Percentiles rank a stretch among this genome's conserved stretches.
Conservation (phyloP, 2,113 vertebrate species). For the Cranoglanis bouderius region DNA sequence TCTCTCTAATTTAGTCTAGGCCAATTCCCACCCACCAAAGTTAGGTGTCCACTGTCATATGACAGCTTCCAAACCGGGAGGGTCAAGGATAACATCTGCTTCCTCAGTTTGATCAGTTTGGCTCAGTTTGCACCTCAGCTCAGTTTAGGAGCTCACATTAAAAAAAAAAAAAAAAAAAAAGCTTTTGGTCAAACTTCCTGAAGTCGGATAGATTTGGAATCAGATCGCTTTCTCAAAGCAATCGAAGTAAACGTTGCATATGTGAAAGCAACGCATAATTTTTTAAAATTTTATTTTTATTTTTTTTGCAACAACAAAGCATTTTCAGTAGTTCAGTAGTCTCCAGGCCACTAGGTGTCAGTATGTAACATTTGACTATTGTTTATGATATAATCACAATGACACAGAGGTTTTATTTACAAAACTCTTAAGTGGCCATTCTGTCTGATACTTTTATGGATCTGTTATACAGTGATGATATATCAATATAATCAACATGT, state of each 20-base stretch:
- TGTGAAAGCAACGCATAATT: not conserved
- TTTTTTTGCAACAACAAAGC: not conserved
- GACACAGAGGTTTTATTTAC: not conserved
- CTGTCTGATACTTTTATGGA: not conserved
- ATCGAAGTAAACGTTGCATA: not conserved
- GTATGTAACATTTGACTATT: not conserved
- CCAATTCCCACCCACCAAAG: not conserved
- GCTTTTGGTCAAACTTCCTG: not conserved
- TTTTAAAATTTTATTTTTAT: no score
- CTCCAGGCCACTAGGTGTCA: not conserved
- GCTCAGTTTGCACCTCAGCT: not conserved
- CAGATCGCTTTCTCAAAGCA: not conserved
- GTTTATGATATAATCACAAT: not conserved
- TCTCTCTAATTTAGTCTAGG: not conserved
- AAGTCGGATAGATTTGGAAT: not conserved
- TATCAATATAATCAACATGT: not conserved
- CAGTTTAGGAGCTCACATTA: not conserved
- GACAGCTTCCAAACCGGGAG: not conserved
- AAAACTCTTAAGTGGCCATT: not conserved
- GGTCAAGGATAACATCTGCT: not conserved
- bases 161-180: not conserved
- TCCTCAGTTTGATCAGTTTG: not conserved
- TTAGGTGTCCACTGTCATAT: not conserved
- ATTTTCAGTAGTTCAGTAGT: not conserved
- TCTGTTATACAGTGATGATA: not conserved